Percentiles rank a stretch among this genome's conserved stretches.
phyloP scores from a whole-genome alignment of 2,797 vertebrate genomes.

The Brotogeris chrysoptera region DNA sequence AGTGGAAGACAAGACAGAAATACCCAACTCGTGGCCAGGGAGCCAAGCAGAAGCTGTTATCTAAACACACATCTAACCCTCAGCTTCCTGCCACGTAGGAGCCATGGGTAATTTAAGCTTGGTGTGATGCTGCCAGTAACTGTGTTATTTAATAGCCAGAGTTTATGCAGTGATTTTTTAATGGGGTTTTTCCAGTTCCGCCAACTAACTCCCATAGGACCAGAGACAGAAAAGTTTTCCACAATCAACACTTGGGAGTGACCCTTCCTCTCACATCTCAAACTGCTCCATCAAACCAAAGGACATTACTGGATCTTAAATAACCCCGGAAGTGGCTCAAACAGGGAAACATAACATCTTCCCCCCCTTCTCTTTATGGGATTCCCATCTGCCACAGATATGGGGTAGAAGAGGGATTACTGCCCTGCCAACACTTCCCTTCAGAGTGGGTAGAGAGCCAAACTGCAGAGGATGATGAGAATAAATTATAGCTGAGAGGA shows the following conservation, averaged over 20 bases:
- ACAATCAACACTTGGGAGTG: neutral
- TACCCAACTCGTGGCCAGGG: neutral
- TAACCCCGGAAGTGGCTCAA: rapidly evolving
- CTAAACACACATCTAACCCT: neutral
- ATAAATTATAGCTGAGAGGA: constrained; percentile 36
- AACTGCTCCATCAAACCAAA: neutral
- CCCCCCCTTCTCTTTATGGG: neutral
- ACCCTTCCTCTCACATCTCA: neutral
- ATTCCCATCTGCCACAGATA: constrained; percentile 29
- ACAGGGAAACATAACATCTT: neutral
- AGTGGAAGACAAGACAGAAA: neutral
- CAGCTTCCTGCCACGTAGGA: neutral
- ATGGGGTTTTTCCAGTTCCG: constrained; percentile 22
- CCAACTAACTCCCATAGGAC: constrained; percentile 5
- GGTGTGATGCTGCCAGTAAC: neutral
- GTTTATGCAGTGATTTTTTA: constrained; percentile 9
- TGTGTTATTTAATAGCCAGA: neutral
- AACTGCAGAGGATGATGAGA: constrained; percentile 44
- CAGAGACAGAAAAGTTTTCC: neutral
- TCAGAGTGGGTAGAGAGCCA: constrained; percentile 18
- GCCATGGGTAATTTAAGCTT: neutral
- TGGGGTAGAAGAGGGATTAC: neutral
- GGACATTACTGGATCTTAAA: neutral
- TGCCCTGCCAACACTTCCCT: constrained; percentile 44
- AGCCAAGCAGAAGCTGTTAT: neutral